These are phyloP conservation scores for Patella caerulea DNA, from an alignment of 2,888 invertebrate species.

Conservation along the genomic window DNA sequence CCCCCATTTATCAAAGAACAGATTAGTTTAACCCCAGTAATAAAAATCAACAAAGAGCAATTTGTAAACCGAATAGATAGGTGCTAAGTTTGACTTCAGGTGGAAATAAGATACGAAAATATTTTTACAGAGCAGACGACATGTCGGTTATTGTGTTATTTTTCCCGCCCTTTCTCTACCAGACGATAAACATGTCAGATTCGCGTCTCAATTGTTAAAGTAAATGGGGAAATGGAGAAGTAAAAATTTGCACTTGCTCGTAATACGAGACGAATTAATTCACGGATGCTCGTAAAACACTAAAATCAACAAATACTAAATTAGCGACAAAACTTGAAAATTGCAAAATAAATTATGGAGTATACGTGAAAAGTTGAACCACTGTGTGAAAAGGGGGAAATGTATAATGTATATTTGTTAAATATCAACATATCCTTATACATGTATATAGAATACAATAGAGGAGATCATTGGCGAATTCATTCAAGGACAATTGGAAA, in stretches of 20 bases:
- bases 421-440: not conserved
- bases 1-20: not conserved
- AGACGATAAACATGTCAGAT: constrained; percentile 9
- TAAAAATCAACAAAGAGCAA: constrained; percentile 4
- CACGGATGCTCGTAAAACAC: not conserved
- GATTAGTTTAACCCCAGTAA: not conserved
- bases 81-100: not conserved
- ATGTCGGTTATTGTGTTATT: not conserved
- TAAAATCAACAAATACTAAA: not conserved
- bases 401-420: constrained; percentile 1
- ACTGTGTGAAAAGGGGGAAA: not conserved
- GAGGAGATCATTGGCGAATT: no score
- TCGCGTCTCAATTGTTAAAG: constrained; percentile 7
- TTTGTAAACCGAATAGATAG: not conserved
- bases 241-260: not conserved
- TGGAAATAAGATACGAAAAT: constrained; percentile 3
- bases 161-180: not conserved
- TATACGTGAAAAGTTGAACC: not conserved
- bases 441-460: no score
- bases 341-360: not conserved
- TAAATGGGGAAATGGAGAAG: constrained; percentile 8
- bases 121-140: constrained; percentile 6
- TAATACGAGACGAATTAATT: constrained; percentile 10
- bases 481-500: no score
- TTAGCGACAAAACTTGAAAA: constrained; percentile 10